phyloP scores from a whole-genome alignment of 1,140 invertebrate species.

The Camponotus pennsylvanicus region DNA sequence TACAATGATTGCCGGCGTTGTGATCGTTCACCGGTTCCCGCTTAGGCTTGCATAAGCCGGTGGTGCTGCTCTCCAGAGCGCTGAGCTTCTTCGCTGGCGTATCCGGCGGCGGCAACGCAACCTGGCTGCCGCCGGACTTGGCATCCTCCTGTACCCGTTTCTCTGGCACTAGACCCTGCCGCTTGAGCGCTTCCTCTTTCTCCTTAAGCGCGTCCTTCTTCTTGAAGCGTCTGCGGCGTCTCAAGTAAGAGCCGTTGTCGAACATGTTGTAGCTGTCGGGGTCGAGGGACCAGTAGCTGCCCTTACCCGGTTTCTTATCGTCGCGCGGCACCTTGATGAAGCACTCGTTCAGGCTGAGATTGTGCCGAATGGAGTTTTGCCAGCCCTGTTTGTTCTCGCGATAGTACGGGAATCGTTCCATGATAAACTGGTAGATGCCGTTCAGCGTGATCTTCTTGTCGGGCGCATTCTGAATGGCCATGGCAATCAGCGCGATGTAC shows the following conservation, averaged over 20 bases:
- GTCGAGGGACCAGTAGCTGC: conserved; percentile 98
- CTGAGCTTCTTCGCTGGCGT: conserved; percentile 75
- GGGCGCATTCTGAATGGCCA: conserved; percentile 98
- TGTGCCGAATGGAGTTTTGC: conserved; percentile 98
- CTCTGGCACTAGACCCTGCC: conserved; percentile 89
- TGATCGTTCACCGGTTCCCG: conserved; percentile 88
- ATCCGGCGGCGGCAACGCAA: conserved; percentile 62
- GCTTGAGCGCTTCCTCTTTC: conserved; percentile 94
- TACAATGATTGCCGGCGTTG: conserved; percentile 82
- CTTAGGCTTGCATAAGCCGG: conserved; percentile 86
- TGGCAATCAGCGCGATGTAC: conserved; percentile 99
- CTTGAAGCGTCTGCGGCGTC: conserved; percentile 97
- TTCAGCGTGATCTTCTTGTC: conserved; percentile 98
- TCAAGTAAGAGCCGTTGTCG: conserved; percentile 97
- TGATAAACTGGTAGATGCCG: conserved; percentile 99
- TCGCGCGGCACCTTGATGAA: conserved; percentile 97
- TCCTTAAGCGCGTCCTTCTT: conserved; percentile 97
- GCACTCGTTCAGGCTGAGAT: conserved; percentile 99
- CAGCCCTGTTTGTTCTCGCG: conserved; percentile 98
- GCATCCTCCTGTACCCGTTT: conserved; percentile 84
- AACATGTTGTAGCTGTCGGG: conserved; percentile 99
- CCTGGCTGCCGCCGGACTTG: conserved; percentile 34
- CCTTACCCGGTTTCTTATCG: conserved; percentile 98
- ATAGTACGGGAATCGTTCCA: conserved; percentile 99
- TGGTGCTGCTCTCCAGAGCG: conserved; percentile 79